Base-by-base conservation (phyloP, 1,140 invertebrate genomes). In the Drosophila tani region DNA sequence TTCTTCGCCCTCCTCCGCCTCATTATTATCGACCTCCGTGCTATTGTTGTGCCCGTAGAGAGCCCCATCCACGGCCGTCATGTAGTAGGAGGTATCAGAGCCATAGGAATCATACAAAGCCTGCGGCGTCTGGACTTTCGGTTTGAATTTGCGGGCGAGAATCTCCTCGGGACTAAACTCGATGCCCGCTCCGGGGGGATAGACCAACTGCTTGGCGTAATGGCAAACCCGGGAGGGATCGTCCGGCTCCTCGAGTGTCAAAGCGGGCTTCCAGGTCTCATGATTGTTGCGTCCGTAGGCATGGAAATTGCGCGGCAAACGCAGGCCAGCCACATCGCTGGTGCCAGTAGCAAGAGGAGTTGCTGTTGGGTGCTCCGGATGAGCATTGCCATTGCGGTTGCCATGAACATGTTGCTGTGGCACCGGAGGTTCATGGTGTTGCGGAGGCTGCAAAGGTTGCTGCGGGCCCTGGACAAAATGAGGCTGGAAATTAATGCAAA, bases 141-240 rank as follows among this genome's bases (percentile, higher is more conserved):
- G 57, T 21, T 71, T 73, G 56, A 71, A 93, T 21, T 82, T 86
- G 50, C 88, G 80, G 2, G 88, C 79, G n/a, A 81, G 40, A 7
- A 93, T 62, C 63, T 93, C 92, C 50, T 93, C 92, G 7, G 91
- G 91, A 69, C 92, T 93, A 53, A 88, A 93, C 65, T 93, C 92
- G 7, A 91, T 58, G 17, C 80, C 79, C 1, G 70, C 73, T 14
- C 83, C 88, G 0, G 67, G 60, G 3, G 92, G 91, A 68, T 93
- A 93, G 0, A 93, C 92, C 50, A 81, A 21, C 19, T 86, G 75
- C 70, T 93, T 93, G 45, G 83, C 79, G 82, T 93, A 93, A 9
- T 85, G 80, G 63, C 92, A 93, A 15, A 87, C 62, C 12, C 81
- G 75, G 49, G 84, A 83, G 2, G 91, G 91, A 75, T 93, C 92